phyloP scores from a whole-genome alignment of 1,140 invertebrate species.

The Rhagoletis zephyria region DNA sequence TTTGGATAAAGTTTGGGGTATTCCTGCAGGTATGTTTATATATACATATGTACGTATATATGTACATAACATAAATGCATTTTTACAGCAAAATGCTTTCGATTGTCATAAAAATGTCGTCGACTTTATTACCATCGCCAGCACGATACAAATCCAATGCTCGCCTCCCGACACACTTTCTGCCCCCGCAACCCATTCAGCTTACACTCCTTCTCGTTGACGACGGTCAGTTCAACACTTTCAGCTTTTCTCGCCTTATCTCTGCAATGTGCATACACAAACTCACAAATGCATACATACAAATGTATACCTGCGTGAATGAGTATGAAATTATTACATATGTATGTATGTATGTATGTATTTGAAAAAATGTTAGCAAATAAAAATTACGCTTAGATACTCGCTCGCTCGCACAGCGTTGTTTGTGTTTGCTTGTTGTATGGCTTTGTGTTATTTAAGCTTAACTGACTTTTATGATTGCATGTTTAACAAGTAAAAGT shows the following conservation, averaged over 20 bases:
- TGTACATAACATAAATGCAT: neutral
- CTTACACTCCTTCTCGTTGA: neutral
- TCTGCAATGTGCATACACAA: neutral
- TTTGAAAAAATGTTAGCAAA: slow-evolving; percentile 37
- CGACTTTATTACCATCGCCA: neutral
- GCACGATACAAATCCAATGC: too few species aligned
- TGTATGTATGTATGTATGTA: too few species aligned
- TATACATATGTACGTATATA: neutral
- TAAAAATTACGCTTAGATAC: neutral
- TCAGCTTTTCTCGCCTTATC: slow-evolving; percentile 3
- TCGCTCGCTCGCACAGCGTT: neutral
- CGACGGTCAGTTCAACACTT: neutral
- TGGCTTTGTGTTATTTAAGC: slow-evolving; percentile 11
- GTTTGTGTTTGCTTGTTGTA: neutral
- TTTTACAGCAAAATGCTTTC: neutral
- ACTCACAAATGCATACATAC: neutral
- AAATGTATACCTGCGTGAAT: neutral
- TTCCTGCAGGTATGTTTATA: too few species aligned
- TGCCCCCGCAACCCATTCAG: neutral
- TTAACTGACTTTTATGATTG: slow-evolving; percentile 2
- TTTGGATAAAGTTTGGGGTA: too few species aligned
- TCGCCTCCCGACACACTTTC: neutral
- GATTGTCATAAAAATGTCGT: slow-evolving; percentile 26
- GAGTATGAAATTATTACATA: neutral
- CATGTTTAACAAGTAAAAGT: slow-evolving; percentile 28